Evolutionary conservation across 2,113 vertebrate genomes (phyloP), one percentile per base, ranked within the genome.

Genomic region (Hippotragus niger): DNA sequence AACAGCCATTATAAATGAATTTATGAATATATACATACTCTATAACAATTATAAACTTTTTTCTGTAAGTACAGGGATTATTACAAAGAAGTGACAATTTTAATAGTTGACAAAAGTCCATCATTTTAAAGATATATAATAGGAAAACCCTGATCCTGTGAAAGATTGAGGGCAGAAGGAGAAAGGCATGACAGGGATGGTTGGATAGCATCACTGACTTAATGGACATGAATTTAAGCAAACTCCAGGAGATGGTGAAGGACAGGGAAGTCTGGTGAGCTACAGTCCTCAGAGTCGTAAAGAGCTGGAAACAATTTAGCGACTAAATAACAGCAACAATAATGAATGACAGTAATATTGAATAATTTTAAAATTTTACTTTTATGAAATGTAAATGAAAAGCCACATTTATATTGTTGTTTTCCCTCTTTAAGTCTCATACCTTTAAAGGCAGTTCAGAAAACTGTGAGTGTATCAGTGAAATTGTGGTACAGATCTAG

Each of bases 401-500:
- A 94, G 3, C 6, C 57, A 52, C 17, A 60, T 47, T 95, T 91
- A 45, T 33, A 85, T 78, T 83, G 1, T 76, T 89, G 40, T 96
- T 91, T 88, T 71, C 7, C 2, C 5, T 64, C 47, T 60, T 80
- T 58, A 82, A 45, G 12, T 43, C 15, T 71, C 5, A 40, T 7
- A n/a, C 23, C 6, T 93, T 27, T 13, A 53, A 53, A 57, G 52
- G 57, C 23, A 92, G 82, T 92, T 97, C 25, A 98, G 62, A 97
- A 97, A 96, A 97, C 71, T 85, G 33, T 1, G 1, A 85, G 21
- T 62, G 0, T 88, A 88, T 93, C 83, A 94, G n/a, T 95, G 80
- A 96, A 96, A 95, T 95, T 97, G 52, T 12, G 60, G 94, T 84
- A 7, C 43, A 93, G 90, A 93, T 12, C 40, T 96, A 91, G 91